Base-by-base conservation (phyloP, 1,140 invertebrate genomes). In the Cyphomyrmex costatus region DNA sequence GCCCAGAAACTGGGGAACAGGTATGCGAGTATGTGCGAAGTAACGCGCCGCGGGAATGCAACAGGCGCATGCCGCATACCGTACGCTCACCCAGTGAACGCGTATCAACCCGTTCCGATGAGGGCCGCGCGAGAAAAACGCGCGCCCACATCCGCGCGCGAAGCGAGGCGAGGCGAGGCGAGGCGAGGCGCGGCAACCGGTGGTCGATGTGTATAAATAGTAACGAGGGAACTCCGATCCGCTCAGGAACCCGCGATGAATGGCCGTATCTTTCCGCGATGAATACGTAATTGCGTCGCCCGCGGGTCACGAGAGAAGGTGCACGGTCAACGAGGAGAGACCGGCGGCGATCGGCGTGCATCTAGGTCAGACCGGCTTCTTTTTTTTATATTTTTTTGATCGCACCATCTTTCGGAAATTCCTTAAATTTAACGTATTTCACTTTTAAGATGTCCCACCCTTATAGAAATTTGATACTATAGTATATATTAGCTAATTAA, bases 81-180 rank as follows among this genome's bases (percentile, higher is more conserved):
- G 63, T 70, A 61, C 79, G 24, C 42, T 83, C 79, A 83, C 68
- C 79, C 68, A 74, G 79, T 83, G 68, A 83, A 74, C 68, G 79
- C 36, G 27, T 51, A 56, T 74, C 12, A 74, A 24, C 46, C 77
- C 36, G 33, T 58, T 82, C 78, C 36, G 30, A 73, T 49, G 46
- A 60, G 79, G 12, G 1, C 8, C 78, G 21, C 8, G 63, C 21
- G 65, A 8, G 19, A 56, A 58, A 71, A 70, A 27, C 33, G 60
- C 60, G 14, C 66, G 66, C 79, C 53, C 27, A 73, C 68, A n/a
- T 42, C 19, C 36, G n/a, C 60, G n/a, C 60, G 76, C 73, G 49
- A 19, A 14, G 61, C 24, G 27, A 12, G 16, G 36, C 60, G 63
- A 30, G 42, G 27, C 16, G 8, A 24, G 33, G 24, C 21, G 51